Base-by-base conservation (phyloP, 1,140 invertebrate species). In the Drosophila ercepeae region DNA sequence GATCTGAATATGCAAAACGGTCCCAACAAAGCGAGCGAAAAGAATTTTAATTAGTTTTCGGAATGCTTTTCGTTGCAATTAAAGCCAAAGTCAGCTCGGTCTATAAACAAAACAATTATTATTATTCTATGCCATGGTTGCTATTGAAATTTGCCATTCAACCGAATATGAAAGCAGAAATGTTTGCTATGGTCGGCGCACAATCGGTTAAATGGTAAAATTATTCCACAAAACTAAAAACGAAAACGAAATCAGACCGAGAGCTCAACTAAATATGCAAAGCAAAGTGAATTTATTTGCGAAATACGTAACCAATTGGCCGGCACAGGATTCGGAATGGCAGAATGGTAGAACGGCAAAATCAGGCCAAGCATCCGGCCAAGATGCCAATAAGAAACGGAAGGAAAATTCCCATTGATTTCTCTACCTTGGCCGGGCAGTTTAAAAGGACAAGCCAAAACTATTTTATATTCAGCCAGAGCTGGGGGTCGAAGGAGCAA, bases 1-100 rank as follows among this genome's bases (percentile, higher is more conserved):
- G 78, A 52, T 82, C 65, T 48, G 48, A 75, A 75, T 74, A 81
- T 53, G 63, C 61, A 60, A 69, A 63, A 42, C 39, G 58, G 16
- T 23, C 16, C 19, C n/a, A 14, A 63, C 48, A 63, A 46, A 48
- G 25, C 42, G 36, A 65, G 39, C 42, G 63, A 84, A 64, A 83
- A 78, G 64, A 83, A 78, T 86, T 86, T 81, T 76, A 86, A 86
- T 86, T 78, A 73, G 76, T 86, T 84, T 76, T 68, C 27, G 48
- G 59, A 52, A 34, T 44, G 54, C 57, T 73, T 55, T 81, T 44
- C 34, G 46, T 27, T 67, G 60, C 64, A 68, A 68, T 68, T 68
- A 68, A 68, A 67, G 64, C 48, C 59, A 27, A 67, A 53, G 39
- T 19, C 61, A 13, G 44, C 7, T 36, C 29, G 36, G 19, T 23